Evolutionary conservation across 2,113 vertebrate species (phyloP).

Genomic region (Eleginops maclovinus): DNA sequence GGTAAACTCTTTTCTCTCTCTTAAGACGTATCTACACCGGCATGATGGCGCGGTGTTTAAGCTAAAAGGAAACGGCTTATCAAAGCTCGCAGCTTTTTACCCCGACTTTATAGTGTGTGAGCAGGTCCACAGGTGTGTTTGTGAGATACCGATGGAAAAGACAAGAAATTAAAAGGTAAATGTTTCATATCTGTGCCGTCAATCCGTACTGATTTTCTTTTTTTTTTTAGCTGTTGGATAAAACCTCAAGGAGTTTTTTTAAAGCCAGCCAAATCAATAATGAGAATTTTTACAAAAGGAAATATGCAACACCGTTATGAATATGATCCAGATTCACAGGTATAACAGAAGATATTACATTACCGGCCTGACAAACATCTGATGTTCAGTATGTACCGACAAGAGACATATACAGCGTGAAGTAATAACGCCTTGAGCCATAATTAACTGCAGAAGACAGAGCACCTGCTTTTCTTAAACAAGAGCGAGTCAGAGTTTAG

Average conservation of each 20-base stretch:
- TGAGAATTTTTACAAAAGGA: slow-evolving; percentile 45
- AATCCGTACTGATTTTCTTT: slow-evolving; percentile 57
- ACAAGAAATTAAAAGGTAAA: slow-evolving; percentile 76
- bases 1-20: slow-evolving; percentile 71
- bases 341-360: slow-evolving; percentile 37
- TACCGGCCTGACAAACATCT: slow-evolving; percentile 53
- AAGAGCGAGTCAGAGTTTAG: slow-evolving; percentile 58
- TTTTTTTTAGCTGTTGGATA: slow-evolving; percentile 39
- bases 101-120: slow-evolving; percentile 48
- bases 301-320: slow-evolving; percentile 35
- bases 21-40: slow-evolving; percentile 69
- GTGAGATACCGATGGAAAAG: slow-evolving; percentile 64
- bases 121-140: slow-evolving; percentile 71
- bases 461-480: slow-evolving; percentile 70
- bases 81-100: slow-evolving; percentile 68
- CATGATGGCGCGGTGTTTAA: slow-evolving; percentile 71
- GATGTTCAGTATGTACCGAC: slow-evolving; percentile 36
- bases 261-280: slow-evolving; percentile 64
- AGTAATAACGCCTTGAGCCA: slow-evolving; percentile 67
- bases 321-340: slow-evolving; percentile 31
- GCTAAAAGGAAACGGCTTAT: slow-evolving; percentile 71
- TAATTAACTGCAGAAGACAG: slow-evolving; percentile 72
- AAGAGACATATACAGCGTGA: slow-evolving; percentile 50
- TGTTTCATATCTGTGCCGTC: slow-evolving; percentile 73
- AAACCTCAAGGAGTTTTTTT: slow-evolving; percentile 63